These are phyloP conservation scores for Ellobius talpinus DNA, from an alignment of 2,113 vertebrate genomes.

Conservation along the genomic window DNA sequence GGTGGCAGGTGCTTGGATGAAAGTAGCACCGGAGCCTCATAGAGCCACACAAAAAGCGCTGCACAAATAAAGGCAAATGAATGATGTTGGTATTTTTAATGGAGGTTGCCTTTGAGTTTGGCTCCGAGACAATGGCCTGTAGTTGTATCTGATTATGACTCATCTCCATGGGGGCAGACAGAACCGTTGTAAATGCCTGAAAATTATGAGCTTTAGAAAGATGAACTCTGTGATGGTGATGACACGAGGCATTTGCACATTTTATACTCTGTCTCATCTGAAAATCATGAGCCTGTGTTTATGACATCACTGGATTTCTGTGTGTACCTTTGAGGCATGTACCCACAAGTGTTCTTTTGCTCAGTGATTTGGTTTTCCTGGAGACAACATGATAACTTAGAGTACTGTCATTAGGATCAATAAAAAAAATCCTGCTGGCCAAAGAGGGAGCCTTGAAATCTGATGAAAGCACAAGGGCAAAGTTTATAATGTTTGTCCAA, in stretches of 20 bases:
- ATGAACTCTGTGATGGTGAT: slow-evolving; percentile 78
- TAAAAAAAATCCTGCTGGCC: not conserved
- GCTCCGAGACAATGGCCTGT: slow-evolving; percentile 68
- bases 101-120: slow-evolving; percentile 68
- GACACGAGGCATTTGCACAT: slow-evolving; percentile 77
- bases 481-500: not conserved
- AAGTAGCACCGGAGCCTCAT: not conserved
- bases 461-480: not conserved
- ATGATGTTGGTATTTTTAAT: slow-evolving; percentile 67
- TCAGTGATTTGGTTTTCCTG: rapidly evolving
- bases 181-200: slow-evolving; percentile 73
- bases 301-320: slow-evolving; percentile 59
- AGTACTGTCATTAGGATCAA: not conserved
- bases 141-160: slow-evolving; percentile 76
- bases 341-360: not conserved
- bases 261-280: slow-evolving; percentile 69
- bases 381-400: not conserved
- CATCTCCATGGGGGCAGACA: slow-evolving; percentile 62
- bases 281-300: slow-evolving; percentile 66
- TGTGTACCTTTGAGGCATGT: not conserved
- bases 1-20: slow-evolving; percentile 17
- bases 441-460: not conserved
- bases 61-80: slow-evolving; percentile 68
- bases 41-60: not conserved
- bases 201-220: slow-evolving; percentile 78